Percentiles rank a stretch among this genome's conserved stretches.
phyloP scores from a whole-genome alignment of 2,888 invertebrate genomes.

The Choristoneura rosaceana region DNA sequence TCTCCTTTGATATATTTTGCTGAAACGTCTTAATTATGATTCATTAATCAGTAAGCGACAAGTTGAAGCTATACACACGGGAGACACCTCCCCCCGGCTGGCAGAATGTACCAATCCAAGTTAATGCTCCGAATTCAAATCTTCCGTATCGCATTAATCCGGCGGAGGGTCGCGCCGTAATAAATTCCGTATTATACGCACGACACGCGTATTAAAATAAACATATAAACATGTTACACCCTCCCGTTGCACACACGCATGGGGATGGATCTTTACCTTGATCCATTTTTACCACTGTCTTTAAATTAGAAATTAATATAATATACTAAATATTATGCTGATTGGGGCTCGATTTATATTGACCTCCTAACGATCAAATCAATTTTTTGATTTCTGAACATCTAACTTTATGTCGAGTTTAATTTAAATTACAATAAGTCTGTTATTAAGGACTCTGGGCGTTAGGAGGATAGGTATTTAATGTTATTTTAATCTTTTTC shows the following conservation, averaged over 20 bases:
- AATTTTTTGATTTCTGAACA: too few species aligned
- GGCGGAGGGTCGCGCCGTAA: slow-evolving; percentile 79
- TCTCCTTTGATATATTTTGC: not conserved
- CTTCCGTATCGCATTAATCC: slow-evolving; percentile 85
- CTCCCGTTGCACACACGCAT: slow-evolving; percentile 66
- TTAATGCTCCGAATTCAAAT: slow-evolving; percentile 84
- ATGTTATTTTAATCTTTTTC: too few species aligned
- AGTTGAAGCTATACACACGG: slow-evolving; percentile 44
- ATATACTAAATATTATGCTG: too few species aligned
- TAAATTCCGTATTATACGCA: slow-evolving; percentile 85
- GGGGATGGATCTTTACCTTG: slow-evolving; percentile 44
- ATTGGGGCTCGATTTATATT: too few species aligned
- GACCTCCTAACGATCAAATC: too few species aligned
- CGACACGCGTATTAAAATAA: slow-evolving; percentile 86
- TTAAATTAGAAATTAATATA: too few species aligned
- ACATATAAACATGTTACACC: slow-evolving; percentile 85
- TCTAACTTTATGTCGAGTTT: too few species aligned
- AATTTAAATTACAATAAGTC: too few species aligned
- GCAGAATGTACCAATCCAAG: slow-evolving; percentile 78
- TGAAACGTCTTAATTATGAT: slow-evolving; percentile 51
- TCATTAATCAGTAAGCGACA: slow-evolving; percentile 58
- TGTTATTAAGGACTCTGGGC: too few species aligned
- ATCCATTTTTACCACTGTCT: too few species aligned
- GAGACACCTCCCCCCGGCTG: slow-evolving; percentile 53
- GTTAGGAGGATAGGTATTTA: too few species aligned